Evolutionary conservation across 2,113 vertebrate genomes (phyloP), one percentile per base, ranked within the genome.

Genomic region (Origma solitaria): DNA sequence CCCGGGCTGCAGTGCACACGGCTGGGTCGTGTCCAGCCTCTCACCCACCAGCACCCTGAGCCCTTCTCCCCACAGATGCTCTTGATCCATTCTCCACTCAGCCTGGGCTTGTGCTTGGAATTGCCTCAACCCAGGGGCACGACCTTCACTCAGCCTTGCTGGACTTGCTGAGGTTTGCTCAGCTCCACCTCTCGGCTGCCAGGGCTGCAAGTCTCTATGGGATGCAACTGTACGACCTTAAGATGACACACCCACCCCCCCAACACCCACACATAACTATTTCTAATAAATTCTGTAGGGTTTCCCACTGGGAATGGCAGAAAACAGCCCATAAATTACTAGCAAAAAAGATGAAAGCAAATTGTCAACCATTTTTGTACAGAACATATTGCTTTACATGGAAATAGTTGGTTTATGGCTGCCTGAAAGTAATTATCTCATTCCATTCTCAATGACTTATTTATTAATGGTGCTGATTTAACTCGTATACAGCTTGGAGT

Each of bases 401-500:
- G 54, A 42, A 69, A 53, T 81, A 68, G 14, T 61, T 37, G 2
- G 21, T 57, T 86, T 86, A 61, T 35, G 22, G 38, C 18, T 72
- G 37, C 77, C 78, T 84, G n/a, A 73, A 66, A 82, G 49, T 84
- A 82, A 94, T 82, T 81, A 58, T 42, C 68, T 84, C 44, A 31
- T 80, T 92, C 72, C 45, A 30, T 60, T 80, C 53, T 42, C 24
- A 3, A n/a, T 62, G 62, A 78, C 47, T 87, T 96, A 89, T 96
- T 82, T 92, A 82, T 88, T 73, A 61, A 71, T 53, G 28, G 70
- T 86, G 54, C 51, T 91, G 68, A 91, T 94, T 96, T 88, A 33
- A 86, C 28, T 68, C 30, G 80, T 28, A 28, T 18, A 70, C 15
- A 35, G 1, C 15, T 65, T 92, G 86, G 51, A 73, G 27, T 81